A percentile compares a stretch with the other conserved stretches of the same genome.
Evolutionary conservation across 1,140 invertebrate species (phyloP).

Genomic region (Heliothis subflexa): DNA sequence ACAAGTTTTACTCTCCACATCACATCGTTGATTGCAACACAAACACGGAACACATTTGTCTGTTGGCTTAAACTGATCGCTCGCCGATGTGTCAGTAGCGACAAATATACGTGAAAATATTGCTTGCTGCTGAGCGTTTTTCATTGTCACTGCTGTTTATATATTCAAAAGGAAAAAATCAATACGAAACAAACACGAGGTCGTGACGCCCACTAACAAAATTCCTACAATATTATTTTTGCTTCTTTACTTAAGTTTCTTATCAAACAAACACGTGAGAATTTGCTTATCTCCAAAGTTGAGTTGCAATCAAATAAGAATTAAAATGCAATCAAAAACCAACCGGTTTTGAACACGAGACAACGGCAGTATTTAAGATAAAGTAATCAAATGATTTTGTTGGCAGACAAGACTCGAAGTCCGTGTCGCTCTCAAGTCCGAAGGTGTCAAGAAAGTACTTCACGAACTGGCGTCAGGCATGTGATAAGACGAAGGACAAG

Average conservation of each 20-base stretch:
- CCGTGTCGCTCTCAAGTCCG: conserved; percentile 76
- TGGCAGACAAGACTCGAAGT: conserved; percentile 79
- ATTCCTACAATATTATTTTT: conserved; percentile 17
- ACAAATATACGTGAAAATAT: conserved; percentile 35
- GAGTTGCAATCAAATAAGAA: neutral
- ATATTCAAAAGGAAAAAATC: conserved; percentile 41
- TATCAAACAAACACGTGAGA: no score
- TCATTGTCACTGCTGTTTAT: conserved; percentile 38
- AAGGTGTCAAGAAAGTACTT: conserved; percentile 90
- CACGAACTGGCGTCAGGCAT: conserved; percentile 90
- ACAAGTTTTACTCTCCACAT: neutral
- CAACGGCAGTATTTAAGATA: neutral
- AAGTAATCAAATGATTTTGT: conserved; percentile 24
- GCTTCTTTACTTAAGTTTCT: neutral
- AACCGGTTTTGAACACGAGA: neutral
- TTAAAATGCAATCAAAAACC: neutral
- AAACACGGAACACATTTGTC: conserved; percentile 17
- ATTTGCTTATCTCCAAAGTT: neutral
- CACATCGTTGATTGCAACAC: conserved; percentile 26
- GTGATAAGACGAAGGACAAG: conserved; percentile 89
- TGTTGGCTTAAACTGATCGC: conserved; percentile 25
- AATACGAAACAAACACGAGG: conserved; percentile 13
- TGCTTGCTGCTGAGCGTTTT: conserved; percentile 30
- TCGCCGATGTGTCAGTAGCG: conserved; percentile 34
- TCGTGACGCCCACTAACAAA: conserved; percentile 3